Evolutionary conservation across 92 coral and sea anemone genomes (phyloP), one percentile per base, ranked within the genome.

Genomic region (Epizoanthus illoricatus): DNA sequence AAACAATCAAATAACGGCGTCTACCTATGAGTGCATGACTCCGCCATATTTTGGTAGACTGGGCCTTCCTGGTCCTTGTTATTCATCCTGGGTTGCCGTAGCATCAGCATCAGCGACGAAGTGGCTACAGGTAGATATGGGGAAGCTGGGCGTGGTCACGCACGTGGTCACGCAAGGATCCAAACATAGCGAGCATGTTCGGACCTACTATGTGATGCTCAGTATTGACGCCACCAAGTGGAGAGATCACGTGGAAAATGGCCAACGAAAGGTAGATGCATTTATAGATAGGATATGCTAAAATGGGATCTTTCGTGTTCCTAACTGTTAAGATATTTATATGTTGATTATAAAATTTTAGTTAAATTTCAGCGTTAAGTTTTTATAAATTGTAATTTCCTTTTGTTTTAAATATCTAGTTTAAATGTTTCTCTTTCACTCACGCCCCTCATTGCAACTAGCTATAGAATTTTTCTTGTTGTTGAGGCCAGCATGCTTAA

Each of bases 71-170:
- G 72, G 47, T 33, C 24, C 5, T 7, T 67, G 72, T 21, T 67
- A 33, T 67, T 67, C 72, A 33, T 36, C 45, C 7, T 67, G 72
- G 72, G 6, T 67, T 67, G 39, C 45, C 5, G 0, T 4, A 36
- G 19, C 47, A 21, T 21, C 68, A 4, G 15, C 0, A 28, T 28
- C 68, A 17, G 47, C 72, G 72, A 36, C 47, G 3, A 12, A 13
- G 47, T 67, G 72, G 72, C 72, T 67, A 15, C 47, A 67, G 49
- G 17, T 67, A 67, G 72, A 67, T 43, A 13, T 67, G 72, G 49
- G 49, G 4, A 67, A 11, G 72, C 47, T 67, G 49, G 47, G 42
- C 24, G 18, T 36, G 17, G 72, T 67, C 10, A 43, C 72, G 10
- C 42, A 67, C 42, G 72, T 67, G 3, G 47, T 36, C 72, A 67